These are phyloP conservation scores for Nezara viridula DNA, from an alignment of 2,888 invertebrate species.

Conservation along the genomic window DNA sequence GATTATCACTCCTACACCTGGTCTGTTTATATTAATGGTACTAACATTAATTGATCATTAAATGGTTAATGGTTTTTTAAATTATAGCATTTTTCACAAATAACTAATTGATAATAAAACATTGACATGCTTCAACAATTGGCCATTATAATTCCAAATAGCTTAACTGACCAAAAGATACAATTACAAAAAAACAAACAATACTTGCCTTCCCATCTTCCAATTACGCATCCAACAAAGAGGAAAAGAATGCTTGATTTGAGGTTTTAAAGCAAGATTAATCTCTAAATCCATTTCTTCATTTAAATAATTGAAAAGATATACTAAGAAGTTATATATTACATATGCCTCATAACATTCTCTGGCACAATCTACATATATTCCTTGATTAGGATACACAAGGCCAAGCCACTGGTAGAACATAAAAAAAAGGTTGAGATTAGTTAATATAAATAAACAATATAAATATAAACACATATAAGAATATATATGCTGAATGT, in stretches of 20 bases:
- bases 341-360: slow-evolving; percentile 99
- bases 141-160: not conserved
- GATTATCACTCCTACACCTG: no score
- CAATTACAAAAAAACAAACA: slow-evolving; percentile 45
- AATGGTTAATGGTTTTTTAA: not conserved
- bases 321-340: slow-evolving; percentile 98
- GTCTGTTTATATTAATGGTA: no score
- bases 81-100: not conserved
- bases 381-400: slow-evolving; percentile 87
- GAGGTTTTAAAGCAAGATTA: slow-evolving; percentile 83
- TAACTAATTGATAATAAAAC: not conserved
- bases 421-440: slow-evolving; percentile 8
- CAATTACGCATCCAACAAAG: slow-evolving; percentile 92
- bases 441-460: not conserved
- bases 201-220: slow-evolving; percentile 86
- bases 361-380: slow-evolving; percentile 92
- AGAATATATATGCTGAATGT: no score
- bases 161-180: not conserved
- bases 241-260: slow-evolving; percentile 91
- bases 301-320: slow-evolving; percentile 89
- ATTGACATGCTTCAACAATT: not conserved
- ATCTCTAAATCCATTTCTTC: slow-evolving; percentile 88
- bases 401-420: slow-evolving; percentile 84
- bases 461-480: not conserved
- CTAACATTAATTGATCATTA: not conserved